Evolutionary conservation across 2,797 vertebrate genomes (phyloP).

Genomic region (Notolabrus celidotus): DNA sequence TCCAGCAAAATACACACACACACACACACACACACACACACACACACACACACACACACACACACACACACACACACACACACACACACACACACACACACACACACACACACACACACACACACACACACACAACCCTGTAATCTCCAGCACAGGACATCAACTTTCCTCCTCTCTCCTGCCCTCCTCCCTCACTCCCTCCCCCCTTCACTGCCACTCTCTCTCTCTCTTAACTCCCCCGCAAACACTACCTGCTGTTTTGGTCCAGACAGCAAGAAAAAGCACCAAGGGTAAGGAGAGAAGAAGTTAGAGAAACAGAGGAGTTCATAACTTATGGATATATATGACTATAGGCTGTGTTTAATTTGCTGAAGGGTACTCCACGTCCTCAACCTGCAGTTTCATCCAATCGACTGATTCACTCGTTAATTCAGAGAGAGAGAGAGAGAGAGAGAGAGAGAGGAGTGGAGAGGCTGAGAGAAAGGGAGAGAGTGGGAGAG

Average conservation of each 20-base stretch:
- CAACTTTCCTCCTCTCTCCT: slow-evolving; percentile 45
- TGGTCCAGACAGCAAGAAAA: slow-evolving; percentile 60
- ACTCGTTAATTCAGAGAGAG: slow-evolving; percentile 59
- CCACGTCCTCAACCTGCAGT: slow-evolving; percentile 29
- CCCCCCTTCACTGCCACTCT: slow-evolving; percentile 22
- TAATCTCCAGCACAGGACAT: slow-evolving; percentile 53
- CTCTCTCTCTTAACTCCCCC: slow-evolving; percentile 60
- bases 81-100: slow-evolving; percentile 16
- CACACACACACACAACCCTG: slow-evolving; percentile 26
- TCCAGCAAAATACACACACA: slow-evolving; percentile 43
- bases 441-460: slow-evolving; percentile 20
- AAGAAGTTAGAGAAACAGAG: slow-evolving; percentile 37
- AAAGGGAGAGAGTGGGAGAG: slow-evolving; percentile 57
- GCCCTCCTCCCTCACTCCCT: slow-evolving; percentile 33
- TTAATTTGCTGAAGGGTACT: slow-evolving; percentile 48
- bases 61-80: slow-evolving; percentile 29
- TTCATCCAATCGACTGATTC: slow-evolving; percentile 56
- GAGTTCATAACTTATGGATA: slow-evolving; percentile 22
- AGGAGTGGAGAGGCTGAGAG: slow-evolving; percentile 18
- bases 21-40: slow-evolving; percentile 20
- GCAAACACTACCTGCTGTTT: slow-evolving; percentile 69
- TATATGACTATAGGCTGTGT: slow-evolving; percentile 24
- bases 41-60: slow-evolving; percentile 21
- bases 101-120: too few species aligned
- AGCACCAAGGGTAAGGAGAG: slow-evolving; percentile 37